Evolutionary conservation across 37 sponge, comb jelly and placozoan species (phyloP).

Genomic region (Corticium candelabrum): DNA sequence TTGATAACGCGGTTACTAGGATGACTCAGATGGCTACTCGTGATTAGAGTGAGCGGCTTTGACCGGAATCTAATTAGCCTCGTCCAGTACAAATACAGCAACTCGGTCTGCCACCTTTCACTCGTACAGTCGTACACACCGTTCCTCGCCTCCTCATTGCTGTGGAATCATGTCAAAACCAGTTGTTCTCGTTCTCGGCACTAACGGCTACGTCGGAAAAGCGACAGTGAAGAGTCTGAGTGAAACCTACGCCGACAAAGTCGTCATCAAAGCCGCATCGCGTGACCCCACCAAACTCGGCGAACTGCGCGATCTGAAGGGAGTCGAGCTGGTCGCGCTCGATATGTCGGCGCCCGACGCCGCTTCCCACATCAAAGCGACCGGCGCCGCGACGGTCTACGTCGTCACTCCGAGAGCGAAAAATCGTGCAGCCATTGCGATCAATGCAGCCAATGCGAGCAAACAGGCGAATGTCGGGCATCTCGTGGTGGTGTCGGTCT

Average conservation of each 20-base stretch:
- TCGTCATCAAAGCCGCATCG: conserved; percentile 44
- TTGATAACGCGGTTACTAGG: too few species aligned
- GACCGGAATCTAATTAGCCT: too few species aligned
- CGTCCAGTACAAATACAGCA: too few species aligned
- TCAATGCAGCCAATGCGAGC: background rate
- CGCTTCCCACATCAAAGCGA: conserved; percentile 33
- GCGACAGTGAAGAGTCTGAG: conserved; percentile 33
- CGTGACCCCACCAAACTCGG: conserved; percentile 24
- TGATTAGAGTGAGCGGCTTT: too few species aligned
- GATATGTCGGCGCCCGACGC: conserved; percentile 3
- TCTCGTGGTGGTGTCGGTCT: background rate
- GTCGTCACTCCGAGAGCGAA: conserved; percentile 30
- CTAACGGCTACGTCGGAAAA: conserved; percentile 37
- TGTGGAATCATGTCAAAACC: too few species aligned
- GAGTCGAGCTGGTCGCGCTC: background rate
- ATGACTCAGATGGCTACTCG: too few species aligned
- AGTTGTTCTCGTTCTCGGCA: conserved; percentile 32
- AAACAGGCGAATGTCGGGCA: background rate
- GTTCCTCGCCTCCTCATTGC: too few species aligned
- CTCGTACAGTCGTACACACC: too few species aligned
- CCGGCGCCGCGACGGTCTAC: conserved; percentile 49
- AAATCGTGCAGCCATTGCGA: background rate
- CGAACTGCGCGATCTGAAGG: background rate
- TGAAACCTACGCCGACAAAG: conserved; percentile 33
- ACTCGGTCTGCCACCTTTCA: too few species aligned